Evolutionary conservation across 2,888 invertebrate genomes (phyloP).

Genomic region (Watsonalla cultraria): DNA sequence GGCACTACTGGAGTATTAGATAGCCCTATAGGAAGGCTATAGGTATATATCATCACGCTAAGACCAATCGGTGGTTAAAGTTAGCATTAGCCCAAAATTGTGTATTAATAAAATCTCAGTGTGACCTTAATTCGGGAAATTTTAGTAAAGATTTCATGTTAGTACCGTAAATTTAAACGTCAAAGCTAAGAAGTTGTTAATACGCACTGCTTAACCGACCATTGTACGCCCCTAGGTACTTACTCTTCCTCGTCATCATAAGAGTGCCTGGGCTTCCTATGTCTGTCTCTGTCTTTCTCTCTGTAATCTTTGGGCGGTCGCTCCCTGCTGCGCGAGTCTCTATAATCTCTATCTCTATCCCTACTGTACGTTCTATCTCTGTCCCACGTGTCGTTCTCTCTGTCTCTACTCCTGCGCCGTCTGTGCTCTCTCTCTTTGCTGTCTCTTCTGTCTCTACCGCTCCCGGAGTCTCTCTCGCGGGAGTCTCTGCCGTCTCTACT

Average conservation of each 20-base stretch:
- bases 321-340: conserved; percentile 63
- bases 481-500: conserved; percentile 67
- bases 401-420: conserved; percentile 57
- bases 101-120: too few relatives aligned
- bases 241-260: conserved; percentile 87
- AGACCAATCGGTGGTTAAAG: too few relatives aligned
- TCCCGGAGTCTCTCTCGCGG: conserved; percentile 56
- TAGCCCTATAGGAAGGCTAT: too few relatives aligned
- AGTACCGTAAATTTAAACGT: too few relatives aligned
- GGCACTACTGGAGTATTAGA: too few relatives aligned
- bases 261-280: conserved; percentile 80
- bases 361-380: conserved; percentile 69
- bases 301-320: conserved; percentile 73
- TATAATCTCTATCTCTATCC: conserved; percentile 59
- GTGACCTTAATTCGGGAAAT: too few relatives aligned
- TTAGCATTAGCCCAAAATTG: too few relatives aligned
- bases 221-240: conserved; percentile 33
- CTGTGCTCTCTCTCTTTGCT: conserved; percentile 58
- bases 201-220: too few relatives aligned
- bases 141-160: too few relatives aligned
- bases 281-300: conserved; percentile 69
- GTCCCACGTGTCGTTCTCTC: conserved; percentile 61
- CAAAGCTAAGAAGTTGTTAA: too few relatives aligned
- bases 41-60: too few relatives aligned
- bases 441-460: conserved; percentile 65